These are phyloP conservation scores for Onychostruthus taczanowskii DNA, from an alignment of 2,113 vertebrate species.

Conservation along the genomic window DNA sequence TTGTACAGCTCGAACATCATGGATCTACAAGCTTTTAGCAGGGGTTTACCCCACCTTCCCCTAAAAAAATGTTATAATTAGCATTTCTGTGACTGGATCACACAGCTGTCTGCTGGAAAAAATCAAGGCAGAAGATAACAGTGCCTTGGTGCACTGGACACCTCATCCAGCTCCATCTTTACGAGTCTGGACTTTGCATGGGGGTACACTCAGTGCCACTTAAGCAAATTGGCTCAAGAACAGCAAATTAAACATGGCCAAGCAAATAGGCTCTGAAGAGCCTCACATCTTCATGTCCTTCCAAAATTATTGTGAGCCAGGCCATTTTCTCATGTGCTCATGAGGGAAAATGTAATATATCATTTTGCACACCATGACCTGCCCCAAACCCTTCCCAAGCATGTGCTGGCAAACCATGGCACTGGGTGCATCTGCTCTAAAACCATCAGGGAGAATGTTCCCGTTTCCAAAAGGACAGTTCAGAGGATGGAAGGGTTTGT, in stretches of 20 bases:
- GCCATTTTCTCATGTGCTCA: not conserved
- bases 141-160: not conserved
- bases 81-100: rapidly evolving
- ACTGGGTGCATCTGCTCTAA: rapidly evolving
- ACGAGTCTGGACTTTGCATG: not conserved
- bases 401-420: not conserved
- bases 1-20: not conserved
- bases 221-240: not conserved
- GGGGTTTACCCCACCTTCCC: not conserved
- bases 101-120: not conserved
- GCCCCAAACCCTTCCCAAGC: not conserved
- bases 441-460: not conserved
- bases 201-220: not conserved
- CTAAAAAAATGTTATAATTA: not conserved
- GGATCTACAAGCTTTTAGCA: not conserved
- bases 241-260: not conserved
- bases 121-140: not conserved
- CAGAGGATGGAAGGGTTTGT: not conserved
- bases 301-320: not conserved
- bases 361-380: not conserved
- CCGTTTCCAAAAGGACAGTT: not conserved
- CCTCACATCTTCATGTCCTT: not conserved
- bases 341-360: not conserved
- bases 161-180: not conserved
- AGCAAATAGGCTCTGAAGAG: not conserved